Percentiles rank a stretch among this genome's conserved stretches.
phyloP scores from a whole-genome alignment of 2,888 invertebrate species.

The Ganaspis brasiliensis region DNA sequence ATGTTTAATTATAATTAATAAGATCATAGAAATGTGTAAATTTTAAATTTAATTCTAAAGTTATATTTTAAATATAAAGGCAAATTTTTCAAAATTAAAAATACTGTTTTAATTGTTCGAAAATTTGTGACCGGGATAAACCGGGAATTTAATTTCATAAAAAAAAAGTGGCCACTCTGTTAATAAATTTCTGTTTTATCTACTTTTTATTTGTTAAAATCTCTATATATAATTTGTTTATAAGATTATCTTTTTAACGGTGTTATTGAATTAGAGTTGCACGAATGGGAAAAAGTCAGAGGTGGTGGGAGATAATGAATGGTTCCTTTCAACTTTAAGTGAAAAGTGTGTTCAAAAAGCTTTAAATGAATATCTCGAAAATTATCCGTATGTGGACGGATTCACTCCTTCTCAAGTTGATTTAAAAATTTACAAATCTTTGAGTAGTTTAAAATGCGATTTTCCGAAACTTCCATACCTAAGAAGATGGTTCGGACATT shows the following conservation, averaged over 20 bases:
- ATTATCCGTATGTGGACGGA: constrained; percentile 80
- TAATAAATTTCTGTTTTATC: too few relatives aligned
- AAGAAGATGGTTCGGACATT: constrained; percentile 79
- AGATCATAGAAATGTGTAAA: too few relatives aligned
- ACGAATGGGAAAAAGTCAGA: constrained; percentile 16
- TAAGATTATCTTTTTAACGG: background rate
- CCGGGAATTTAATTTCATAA: too few relatives aligned
- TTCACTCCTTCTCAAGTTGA: constrained; percentile 80
- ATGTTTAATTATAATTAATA: too few relatives aligned
- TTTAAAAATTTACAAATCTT: constrained; percentile 70
- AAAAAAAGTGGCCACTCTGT: too few relatives aligned
- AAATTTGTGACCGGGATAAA: too few relatives aligned
- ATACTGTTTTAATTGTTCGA: too few relatives aligned
- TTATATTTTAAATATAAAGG: too few relatives aligned
- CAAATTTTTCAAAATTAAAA: too few relatives aligned
- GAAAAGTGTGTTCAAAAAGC: constrained; percentile 75
- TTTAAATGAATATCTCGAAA: constrained; percentile 78
- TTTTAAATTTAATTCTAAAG: too few relatives aligned
- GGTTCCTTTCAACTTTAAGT: constrained; percentile 69
- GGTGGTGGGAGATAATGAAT: constrained; percentile 65
- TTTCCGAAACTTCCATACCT: constrained; percentile 73
- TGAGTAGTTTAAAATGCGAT: constrained; percentile 64
- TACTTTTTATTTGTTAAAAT: too few relatives aligned
- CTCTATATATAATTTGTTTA: too few relatives aligned
- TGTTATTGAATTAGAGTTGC: constrained; percentile 26